phyloP scores from a whole-genome alignment of 2,797 vertebrate genomes.

The Hirundo rustica region DNA sequence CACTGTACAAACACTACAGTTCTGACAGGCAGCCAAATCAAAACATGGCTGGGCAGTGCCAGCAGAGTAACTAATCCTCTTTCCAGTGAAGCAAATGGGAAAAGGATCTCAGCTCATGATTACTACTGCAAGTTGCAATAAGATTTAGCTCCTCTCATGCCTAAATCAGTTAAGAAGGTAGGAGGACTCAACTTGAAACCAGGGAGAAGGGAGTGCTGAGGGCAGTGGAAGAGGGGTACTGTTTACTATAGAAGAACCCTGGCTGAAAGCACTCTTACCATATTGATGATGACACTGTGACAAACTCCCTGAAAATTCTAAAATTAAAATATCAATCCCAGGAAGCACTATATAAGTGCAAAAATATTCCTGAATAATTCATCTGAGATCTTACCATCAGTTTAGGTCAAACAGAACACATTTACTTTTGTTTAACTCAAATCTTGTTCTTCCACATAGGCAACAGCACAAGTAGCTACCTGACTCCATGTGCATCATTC shows the following conservation, averaged over 20 bases:
- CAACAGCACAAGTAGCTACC: not conserved
- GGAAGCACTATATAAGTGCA: not conserved
- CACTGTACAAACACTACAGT: not conserved
- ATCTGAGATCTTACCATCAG: not conserved
- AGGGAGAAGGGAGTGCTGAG: not conserved
- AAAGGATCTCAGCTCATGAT: not conserved
- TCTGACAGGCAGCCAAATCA: not conserved
- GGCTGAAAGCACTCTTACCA: not conserved
- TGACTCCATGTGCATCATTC: rapidly evolving
- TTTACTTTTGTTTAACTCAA: not conserved
- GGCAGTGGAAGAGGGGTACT: not conserved
- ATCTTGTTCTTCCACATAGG: not conserved
- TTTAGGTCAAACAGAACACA: not conserved
- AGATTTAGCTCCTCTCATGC: not conserved
- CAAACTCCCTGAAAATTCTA: not conserved
- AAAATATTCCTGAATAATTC: not conserved
- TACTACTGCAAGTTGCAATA: not conserved
- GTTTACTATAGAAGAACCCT: not conserved
- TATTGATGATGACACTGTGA: not conserved
- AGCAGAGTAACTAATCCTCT: not conserved
- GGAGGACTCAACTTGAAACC: not conserved
- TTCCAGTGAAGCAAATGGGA: not conserved
- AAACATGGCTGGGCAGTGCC: rapidly evolving
- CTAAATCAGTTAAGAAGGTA: not conserved
- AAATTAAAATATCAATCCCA: not conserved